Evolutionary conservation across 2,113 vertebrate genomes (phyloP), one percentile per base, ranked within the genome.

Genomic region (Lasiurus borealis): DNA sequence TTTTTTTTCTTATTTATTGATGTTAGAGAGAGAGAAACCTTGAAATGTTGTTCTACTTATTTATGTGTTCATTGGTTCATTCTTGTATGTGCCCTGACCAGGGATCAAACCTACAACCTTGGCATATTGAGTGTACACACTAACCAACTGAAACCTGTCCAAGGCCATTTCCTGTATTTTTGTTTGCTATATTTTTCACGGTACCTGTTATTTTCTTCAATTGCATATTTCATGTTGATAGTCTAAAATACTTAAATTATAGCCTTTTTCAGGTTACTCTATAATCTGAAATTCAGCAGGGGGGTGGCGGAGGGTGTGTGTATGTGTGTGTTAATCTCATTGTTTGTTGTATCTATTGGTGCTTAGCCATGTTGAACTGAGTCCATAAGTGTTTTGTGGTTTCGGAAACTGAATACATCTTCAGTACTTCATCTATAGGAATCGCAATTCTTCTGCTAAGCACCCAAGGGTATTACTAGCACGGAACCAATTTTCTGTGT

Each of bases 381-480:
- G 57, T n/a, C 52, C 44, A 34, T 82, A 40, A 50, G 7, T 82
- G 31, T 77, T 91, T 92, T 76, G 52, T 46, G n/a, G 71, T 90
- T 90, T 96, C 18, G 23, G 66, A 96, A 90, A 36, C 71, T 85
- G 66, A 88, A 90, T 19, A 77, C 21, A 81, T 52, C 80, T 88
- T 50, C 19, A 73, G 4, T 19, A 29, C 29, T 76, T 90, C 72
- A 71, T 90, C 66, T 90, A 1, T 82, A 29, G 52, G 19, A 52
- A 40, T 88, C 40, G 36, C 52, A 73, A 68, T 78, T 19, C 3
- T 68, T 76, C 62, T 87, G 14, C n/a, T 77, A 84, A 72, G 16
- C 68, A 27, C 25, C 59, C 6, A 62, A 73, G 68, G 8, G 36
- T 68, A 73, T 57, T 50, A 66, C 66, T 44, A 52, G 19, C 54